Base-by-base conservation (phyloP, 2,113 vertebrate genomes). In the Corythornis cristatus region DNA sequence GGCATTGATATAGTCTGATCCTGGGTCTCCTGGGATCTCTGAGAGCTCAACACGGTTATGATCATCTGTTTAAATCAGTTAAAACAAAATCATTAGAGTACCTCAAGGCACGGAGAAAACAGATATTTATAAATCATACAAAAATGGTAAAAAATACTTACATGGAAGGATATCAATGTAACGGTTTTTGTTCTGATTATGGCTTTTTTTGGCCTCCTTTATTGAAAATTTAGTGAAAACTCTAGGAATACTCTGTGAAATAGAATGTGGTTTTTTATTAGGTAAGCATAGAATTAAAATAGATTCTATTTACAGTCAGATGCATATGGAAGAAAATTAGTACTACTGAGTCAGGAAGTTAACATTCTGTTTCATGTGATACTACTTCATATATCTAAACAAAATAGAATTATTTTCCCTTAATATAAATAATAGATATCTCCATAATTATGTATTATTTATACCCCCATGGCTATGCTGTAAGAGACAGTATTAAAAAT, bases 151-250 rank as follows among this genome's bases (percentile, higher is more conserved):
- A 11, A 74, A 53, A 68, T 90, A 98, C 98, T 98, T 91, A 99
- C 99, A 99, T 29, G 99, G 99, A 64, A 99, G 98, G 90, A 99
- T 99, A 97, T 99, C 99, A 31, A 99, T 98, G 8, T 99, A 99
- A 50, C 99, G 99, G 89, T 99, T 99, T 97, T 99, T 99, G 78
- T 97, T 92, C 93, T 97, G 97, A 68, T 99, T 99, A 84, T 89
- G 97, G n/a, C 88, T 2, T 83, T 98, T 99, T 68, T 98, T 98
- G 65, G 99, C 99, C 66, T 99, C 99, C 96, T 98, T 99, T 96
- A 99, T 98, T 2, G 97, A 15, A 96, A 97, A 98, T 92, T 98
- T 98, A 35, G 97, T 98, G 96, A 99, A 99, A 83, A 99, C 98
- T 46, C 99, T 98, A 19, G 99, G 99, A 89, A 99, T 98, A 92